phyloP scores from a whole-genome alignment of 2,888 invertebrate species.

The Dorcus hopei region DNA sequence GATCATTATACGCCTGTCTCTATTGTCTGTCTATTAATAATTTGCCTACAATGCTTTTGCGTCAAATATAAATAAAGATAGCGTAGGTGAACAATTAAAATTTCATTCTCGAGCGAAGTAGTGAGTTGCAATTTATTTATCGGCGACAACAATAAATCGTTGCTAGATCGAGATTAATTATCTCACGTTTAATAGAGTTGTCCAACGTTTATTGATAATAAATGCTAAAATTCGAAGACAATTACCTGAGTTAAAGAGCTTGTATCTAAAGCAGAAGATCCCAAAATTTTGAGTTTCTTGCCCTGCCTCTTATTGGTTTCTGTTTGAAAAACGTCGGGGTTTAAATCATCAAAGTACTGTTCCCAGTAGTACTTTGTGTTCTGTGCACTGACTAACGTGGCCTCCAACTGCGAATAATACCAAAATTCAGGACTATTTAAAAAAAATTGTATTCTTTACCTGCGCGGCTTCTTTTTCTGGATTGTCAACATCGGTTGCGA shows the following conservation, averaged over 20 bases:
- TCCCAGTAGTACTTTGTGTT: constrained; percentile 47
- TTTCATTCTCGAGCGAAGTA: too few relatives aligned
- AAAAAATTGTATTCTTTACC: not conserved
- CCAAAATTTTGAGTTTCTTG: constrained; percentile 48
- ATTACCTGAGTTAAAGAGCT: constrained; percentile 43
- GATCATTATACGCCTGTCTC: too few relatives aligned
- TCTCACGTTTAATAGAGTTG: too few relatives aligned
- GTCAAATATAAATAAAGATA: too few relatives aligned
- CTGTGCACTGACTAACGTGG: constrained; percentile 29
- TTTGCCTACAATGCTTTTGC: too few relatives aligned
- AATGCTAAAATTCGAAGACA: not conserved
- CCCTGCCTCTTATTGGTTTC: constrained; percentile 47
- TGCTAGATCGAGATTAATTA: too few relatives aligned
- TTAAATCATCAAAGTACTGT: constrained; percentile 39
- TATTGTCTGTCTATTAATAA: too few relatives aligned
- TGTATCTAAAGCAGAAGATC: constrained; percentile 47
- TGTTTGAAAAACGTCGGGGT: constrained; percentile 46
- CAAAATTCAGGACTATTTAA: not conserved
- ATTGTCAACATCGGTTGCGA: not conserved
- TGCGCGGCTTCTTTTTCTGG: not conserved
- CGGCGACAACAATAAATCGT: too few relatives aligned
- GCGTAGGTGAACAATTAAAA: too few relatives aligned
- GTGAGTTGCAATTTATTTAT: too few relatives aligned
- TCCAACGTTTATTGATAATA: too few relatives aligned
- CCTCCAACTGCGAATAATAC: constrained; percentile 27